phyloP scores from a whole-genome alignment of 2,113 vertebrate species.

The Chaenocephalus aceratus region DNA sequence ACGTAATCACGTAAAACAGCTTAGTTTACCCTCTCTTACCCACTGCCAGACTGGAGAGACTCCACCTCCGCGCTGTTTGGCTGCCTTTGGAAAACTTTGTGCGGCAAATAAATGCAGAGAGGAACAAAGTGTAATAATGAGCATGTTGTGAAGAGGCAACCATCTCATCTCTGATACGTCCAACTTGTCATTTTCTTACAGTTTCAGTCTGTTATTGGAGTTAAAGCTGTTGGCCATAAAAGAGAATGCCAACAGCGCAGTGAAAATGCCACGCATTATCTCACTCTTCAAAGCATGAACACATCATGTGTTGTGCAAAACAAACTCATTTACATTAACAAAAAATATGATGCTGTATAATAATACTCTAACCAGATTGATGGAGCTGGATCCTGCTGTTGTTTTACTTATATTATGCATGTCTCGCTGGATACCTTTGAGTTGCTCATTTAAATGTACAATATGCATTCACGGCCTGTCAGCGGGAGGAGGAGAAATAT shows the following conservation, averaged over 20 bases:
- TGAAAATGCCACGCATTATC: constrained; percentile 36
- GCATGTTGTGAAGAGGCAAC: constrained; percentile 34
- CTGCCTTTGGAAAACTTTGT: constrained; percentile 46
- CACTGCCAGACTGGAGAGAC: constrained; percentile 56
- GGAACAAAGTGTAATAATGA: constrained; percentile 50
- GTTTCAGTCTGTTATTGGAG: constrained; percentile 19
- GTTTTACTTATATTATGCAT: constrained; percentile 10
- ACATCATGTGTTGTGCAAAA: constrained; percentile 40
- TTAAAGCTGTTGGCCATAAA: constrained; percentile 29
- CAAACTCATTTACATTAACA: constrained; percentile 43
- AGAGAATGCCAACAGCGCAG: constrained; percentile 15
- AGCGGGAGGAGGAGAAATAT: not conserved
- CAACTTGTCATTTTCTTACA: constrained; percentile 19
- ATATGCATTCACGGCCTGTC: constrained; percentile 1
- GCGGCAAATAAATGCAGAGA: constrained; percentile 33
- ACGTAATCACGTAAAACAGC: constrained; percentile 62
- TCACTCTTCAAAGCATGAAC: constrained; percentile 42
- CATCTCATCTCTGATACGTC: constrained; percentile 3
- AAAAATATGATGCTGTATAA: constrained; percentile 16
- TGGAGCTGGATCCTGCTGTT: constrained; percentile 6
- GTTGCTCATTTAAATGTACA: constrained; percentile 37
- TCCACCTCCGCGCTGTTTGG: constrained; percentile 25
- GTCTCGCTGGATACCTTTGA: constrained; percentile 15
- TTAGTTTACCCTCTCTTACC: constrained; percentile 49
- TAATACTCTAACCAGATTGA: constrained; percentile 11